Conservation (phyloP, 2,888 invertebrate genomes). For the Drosophila testacea region DNA sequence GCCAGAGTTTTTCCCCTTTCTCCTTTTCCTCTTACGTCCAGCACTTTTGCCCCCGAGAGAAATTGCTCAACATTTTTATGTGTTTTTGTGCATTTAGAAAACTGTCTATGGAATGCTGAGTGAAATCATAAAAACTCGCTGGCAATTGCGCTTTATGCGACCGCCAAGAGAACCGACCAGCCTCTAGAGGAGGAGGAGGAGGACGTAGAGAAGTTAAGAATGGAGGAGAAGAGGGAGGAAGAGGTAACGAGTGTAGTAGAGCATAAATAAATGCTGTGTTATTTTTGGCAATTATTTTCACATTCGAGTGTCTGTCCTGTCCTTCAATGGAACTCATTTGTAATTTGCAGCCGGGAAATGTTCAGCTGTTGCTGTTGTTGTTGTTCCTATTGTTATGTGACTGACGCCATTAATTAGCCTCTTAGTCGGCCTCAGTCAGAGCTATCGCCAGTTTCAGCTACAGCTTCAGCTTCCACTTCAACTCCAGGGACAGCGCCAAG, state of each 20-base stretch:
- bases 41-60: conserved; percentile 10
- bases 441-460: conserved; percentile 15
- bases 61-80: conserved; percentile 78
- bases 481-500: conserved; percentile 28
- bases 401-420: conserved; percentile 76
- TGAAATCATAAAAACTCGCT: conserved; percentile 73
- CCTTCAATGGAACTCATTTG: conserved; percentile 69
- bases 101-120: conserved; percentile 64
- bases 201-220: neutral
- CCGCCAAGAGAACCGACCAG: conserved; percentile 5
- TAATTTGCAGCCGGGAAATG: conserved; percentile 69
- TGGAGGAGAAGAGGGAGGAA: neutral
- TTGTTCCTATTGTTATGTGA: conserved; percentile 45
- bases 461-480: neutral
- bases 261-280: conserved; percentile 79
- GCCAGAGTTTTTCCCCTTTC: conserved; percentile 10
- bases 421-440: conserved; percentile 46
- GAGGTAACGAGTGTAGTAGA: conserved; percentile 43
- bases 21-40: neutral
- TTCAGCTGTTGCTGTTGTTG: conserved; percentile 47
- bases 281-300: conserved; percentile 81
- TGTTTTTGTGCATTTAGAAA: conserved; percentile 76
- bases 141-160: conserved; percentile 42
- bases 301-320: conserved; percentile 72
- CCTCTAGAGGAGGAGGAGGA: conserved; percentile 8